phyloP scores from a whole-genome alignment of 2,113 vertebrate species.

The Python bivittatus region DNA sequence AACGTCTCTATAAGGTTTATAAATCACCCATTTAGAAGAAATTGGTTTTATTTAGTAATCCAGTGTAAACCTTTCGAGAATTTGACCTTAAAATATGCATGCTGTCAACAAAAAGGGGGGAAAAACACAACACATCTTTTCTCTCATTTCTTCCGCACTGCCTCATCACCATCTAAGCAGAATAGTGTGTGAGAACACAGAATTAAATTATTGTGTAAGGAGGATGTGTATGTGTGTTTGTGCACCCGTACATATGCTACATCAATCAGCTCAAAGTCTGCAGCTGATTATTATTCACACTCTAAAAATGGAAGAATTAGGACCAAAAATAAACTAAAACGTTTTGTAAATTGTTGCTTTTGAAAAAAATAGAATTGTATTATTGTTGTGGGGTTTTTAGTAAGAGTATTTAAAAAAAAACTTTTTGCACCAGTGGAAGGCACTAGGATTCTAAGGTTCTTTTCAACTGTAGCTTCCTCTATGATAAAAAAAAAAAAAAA shows the following conservation, averaged over 20 bases:
- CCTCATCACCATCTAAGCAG: neutral
- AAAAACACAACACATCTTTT: neutral
- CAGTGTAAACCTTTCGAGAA: neutral
- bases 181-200: neutral
- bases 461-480: too few relatives aligned
- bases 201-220: neutral
- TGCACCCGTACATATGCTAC: neutral
- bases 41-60: neutral
- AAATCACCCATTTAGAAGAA: neutral
- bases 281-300: neutral
- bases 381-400: too few relatives aligned
- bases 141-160: neutral
- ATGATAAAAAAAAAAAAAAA: too few relatives aligned
- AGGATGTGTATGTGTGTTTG: neutral
- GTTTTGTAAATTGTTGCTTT: too few relatives aligned
- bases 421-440: too few relatives aligned
- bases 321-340: neutral
- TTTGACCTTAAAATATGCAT: neutral
- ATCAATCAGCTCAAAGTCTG: neutral
- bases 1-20: neutral
- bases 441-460: too few relatives aligned
- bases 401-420: too few relatives aligned
- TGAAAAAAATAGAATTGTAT: too few relatives aligned
- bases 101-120: neutral
- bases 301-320: neutral